A percentile compares a stretch with the other conserved stretches of the same genome.
phyloP scores from a whole-genome alignment of 2,797 vertebrate species.

The Clarias fuscus region DNA sequence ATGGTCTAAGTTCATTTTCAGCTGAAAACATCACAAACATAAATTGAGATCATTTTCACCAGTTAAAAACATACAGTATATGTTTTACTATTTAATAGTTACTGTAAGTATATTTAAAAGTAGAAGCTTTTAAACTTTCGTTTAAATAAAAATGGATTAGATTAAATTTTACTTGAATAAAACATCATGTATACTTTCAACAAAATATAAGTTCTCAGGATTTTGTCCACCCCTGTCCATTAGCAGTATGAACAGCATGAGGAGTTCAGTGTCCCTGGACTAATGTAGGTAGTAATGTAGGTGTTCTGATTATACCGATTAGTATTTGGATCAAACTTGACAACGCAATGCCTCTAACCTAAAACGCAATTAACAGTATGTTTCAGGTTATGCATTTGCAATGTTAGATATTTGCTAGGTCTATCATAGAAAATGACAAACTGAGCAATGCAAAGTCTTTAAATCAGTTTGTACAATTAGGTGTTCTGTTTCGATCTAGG shows the following conservation, averaged over 20 bases:
- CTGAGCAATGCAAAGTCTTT: neutral
- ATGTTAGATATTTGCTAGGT: neutral
- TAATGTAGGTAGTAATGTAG: neutral
- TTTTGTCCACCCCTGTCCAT: neutral
- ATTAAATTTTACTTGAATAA: neutral
- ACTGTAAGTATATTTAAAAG: neutral
- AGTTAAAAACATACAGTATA: neutral
- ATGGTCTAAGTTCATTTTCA: neutral
- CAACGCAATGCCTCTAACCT: neutral
- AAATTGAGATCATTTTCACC: neutral
- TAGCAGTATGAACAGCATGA: neutral
- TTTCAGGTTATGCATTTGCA: neutral
- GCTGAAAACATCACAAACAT: neutral
- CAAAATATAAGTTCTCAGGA: too few species aligned
- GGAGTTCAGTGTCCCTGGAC: neutral
- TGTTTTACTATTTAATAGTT: neutral
- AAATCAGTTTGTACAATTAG: neutral
- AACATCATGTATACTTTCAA: neutral
- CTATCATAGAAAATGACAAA: neutral
- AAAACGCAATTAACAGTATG: neutral
- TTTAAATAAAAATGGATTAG: neutral
- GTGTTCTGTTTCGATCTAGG: neutral
- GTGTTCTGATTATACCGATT: neutral
- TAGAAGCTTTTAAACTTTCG: neutral
- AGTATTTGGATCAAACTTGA: neutral